phyloP scores from a whole-genome alignment of 2,113 vertebrate species.

The Natator depressus region DNA sequence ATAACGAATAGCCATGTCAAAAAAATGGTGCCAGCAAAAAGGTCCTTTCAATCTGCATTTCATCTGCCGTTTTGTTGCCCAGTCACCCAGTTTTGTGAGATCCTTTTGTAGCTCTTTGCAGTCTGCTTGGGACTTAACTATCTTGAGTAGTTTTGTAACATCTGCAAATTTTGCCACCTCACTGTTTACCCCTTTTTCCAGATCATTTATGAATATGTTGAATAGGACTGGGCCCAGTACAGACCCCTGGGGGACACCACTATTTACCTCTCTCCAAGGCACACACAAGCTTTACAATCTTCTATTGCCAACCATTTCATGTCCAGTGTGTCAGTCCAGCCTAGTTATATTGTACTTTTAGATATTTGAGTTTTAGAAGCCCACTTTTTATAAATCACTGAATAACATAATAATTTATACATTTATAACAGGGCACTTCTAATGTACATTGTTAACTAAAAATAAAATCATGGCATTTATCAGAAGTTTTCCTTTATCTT shows the following conservation, averaged over 20 bases:
- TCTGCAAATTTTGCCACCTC: too few relatives aligned
- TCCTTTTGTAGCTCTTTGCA: too few relatives aligned
- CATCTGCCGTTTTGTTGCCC: background rate
- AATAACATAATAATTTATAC: conserved; percentile 62
- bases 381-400: conserved; percentile 62
- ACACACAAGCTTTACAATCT: conserved; percentile 38
- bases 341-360: conserved; percentile 42
- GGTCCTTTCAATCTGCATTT: conserved; percentile 30
- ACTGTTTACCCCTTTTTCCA: too few relatives aligned
- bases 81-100: too few relatives aligned
- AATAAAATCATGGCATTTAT: conserved; percentile 70
- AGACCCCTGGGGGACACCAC: too few relatives aligned
- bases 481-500: conserved; percentile 65
- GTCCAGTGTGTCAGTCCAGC: conserved; percentile 51
- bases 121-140: too few relatives aligned
- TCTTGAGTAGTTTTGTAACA: too few relatives aligned
- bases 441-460: conserved; percentile 65
- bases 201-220: too few relatives aligned
- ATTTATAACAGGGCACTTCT: conserved; percentile 59
- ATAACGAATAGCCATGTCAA: background rate
- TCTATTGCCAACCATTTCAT: conserved; percentile 44
- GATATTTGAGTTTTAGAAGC: conserved; percentile 66
- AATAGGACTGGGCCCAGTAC: too few relatives aligned
- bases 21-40: background rate
- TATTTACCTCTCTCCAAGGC: background rate